These are phyloP conservation scores for Drosophila melanica DNA, from an alignment of 1,140 invertebrate species.

Conservation along the genomic window DNA sequence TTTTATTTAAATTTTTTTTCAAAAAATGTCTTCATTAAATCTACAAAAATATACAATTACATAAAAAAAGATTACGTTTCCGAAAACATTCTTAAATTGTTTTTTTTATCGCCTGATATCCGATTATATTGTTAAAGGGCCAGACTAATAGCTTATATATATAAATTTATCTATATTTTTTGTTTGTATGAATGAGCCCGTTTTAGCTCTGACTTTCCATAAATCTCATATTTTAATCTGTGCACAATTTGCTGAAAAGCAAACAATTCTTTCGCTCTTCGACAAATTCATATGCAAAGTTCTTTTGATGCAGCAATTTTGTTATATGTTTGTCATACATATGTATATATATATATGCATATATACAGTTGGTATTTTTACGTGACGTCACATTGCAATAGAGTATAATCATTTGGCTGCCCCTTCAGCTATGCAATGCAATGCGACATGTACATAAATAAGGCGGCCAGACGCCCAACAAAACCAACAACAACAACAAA, in stretches of 20 bases:
- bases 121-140: background rate
- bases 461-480: slow-evolving; percentile 34
- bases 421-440: slow-evolving; percentile 61
- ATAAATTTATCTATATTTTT: background rate
- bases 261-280: slow-evolving; percentile 1
- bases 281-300: background rate
- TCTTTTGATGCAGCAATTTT: slow-evolving; percentile 15
- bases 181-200: background rate
- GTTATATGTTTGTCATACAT: background rate
- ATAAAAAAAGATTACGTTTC: background rate
- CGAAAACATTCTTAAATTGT: background rate
- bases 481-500: background rate
- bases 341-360: background rate
- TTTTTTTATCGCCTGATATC: background rate
- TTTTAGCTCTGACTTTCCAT: background rate
- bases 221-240: slow-evolving; percentile 4
- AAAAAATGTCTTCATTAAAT: no score
- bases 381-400: slow-evolving; percentile 41
- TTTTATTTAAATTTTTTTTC: no score
- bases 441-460: slow-evolving; percentile 50
- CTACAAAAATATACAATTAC: no score
- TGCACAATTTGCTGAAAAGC: slow-evolving; percentile 29
- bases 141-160: no score
- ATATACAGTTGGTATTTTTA: background rate
- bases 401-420: slow-evolving; percentile 60